Evolutionary conservation across 2,113 vertebrate genomes (phyloP).

Genomic region (Dissostichus mawsoni): DNA sequence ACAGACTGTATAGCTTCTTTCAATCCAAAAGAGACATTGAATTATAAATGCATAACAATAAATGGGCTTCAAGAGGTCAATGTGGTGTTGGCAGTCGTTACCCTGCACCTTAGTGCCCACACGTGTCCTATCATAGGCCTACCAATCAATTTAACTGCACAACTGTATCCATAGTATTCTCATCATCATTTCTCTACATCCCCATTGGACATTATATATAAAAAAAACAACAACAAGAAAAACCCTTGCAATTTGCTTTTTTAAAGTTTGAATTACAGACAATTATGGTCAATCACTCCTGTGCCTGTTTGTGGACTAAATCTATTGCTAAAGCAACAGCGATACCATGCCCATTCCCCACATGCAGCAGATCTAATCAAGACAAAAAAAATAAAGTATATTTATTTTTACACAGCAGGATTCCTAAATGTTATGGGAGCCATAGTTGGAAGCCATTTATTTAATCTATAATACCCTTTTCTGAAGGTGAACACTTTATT

Average conservation of each 20-base stretch:
- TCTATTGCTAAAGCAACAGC: conserved; percentile 11
- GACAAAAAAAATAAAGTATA: not conserved
- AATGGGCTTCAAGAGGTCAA: conserved; percentile 29
- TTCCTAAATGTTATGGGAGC: conserved; percentile 17
- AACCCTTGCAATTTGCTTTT: conserved; percentile 29
- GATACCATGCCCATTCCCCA: conserved; percentile 5
- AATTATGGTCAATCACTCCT: conserved; percentile 48
- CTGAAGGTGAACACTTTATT: conserved; percentile 27
- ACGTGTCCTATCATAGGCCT: conserved; percentile 17
- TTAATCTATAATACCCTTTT: conserved; percentile 24
- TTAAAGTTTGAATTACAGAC: conserved; percentile 39
- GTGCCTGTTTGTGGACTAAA: conserved; percentile 28
- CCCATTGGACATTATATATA: conserved; percentile 31
- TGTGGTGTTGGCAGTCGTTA: conserved; percentile 15
- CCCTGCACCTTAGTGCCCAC: conserved; percentile 36
- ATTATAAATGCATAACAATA: conserved; percentile 32
- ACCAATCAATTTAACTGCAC: conserved; percentile 35
- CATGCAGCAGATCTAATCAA: conserved; percentile 28
- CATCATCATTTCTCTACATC: conserved; percentile 18
- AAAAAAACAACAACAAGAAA: conserved; percentile 3
- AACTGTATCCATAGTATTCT: conserved; percentile 36
- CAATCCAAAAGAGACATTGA: conserved; percentile 2
- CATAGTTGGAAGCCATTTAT: conserved; percentile 16
- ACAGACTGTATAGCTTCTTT: not conserved
- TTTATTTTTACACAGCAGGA: conserved; percentile 31